Evolutionary conservation across 1,140 invertebrate genomes (phyloP), one percentile per base, ranked within the genome.

Genomic region (Drosophila cardini): DNA sequence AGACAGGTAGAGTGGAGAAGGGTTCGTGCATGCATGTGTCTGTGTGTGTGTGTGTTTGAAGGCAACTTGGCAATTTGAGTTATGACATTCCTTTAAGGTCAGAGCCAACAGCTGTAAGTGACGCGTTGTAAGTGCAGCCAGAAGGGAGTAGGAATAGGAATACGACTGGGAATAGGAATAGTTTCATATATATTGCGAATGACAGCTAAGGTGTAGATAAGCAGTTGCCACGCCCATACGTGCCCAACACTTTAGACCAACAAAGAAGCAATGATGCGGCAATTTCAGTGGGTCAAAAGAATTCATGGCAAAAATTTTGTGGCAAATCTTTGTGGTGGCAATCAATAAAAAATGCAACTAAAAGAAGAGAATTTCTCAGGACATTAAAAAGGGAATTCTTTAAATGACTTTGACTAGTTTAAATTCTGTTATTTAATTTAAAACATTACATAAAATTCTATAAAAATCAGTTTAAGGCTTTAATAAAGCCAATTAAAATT

Each of bases 11-110:
- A 3, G 21, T 16, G 32, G 30, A 32, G 42, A 0, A 2, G 5
- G 8, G 11, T 18, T 10, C n/a, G 38, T 18, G 3, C 4, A 30
- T 15, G 5, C 1, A 8, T 2, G 10, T 4, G 42, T 8, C 9
- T 1, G 30, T 6, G 32, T 4, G 10, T 4, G n/a, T 6, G 9
- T 46, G 32, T 32, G 34, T 10, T 42, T 30, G 6, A 45, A 21
- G 40, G n/a, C n/a, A 30, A 56, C 15, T 56, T 50, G 48, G 73
- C 63, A 68, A 38, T 63, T 71, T 82, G 83, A 86, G 83, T 76
- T 87, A 87, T 81, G 82, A 75, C 74, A 86, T 79, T 46, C 30
- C 58, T 81, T 40, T 76, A 79, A 87, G 82, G 83, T 83, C 82
- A 82, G 72, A 45, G n/a, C 57, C 40, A 75, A 52, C 81, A 81